phyloP scores from a whole-genome alignment of 2,797 vertebrate species.

The Aphelocoma californica region DNA sequence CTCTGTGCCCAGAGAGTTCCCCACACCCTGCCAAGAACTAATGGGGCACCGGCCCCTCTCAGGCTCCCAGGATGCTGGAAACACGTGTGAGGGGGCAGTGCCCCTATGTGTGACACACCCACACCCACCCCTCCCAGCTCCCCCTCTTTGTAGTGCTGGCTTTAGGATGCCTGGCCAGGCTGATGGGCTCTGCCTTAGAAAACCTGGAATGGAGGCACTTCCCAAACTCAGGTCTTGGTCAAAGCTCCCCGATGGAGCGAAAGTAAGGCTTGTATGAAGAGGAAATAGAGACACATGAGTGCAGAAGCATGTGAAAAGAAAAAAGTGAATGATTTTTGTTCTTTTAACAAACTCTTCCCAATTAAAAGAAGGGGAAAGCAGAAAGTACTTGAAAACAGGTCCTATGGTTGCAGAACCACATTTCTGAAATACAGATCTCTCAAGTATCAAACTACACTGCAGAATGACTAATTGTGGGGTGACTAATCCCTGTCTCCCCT shows the following conservation, averaged over 20 bases:
- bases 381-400: conserved; percentile 12
- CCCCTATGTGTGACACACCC: fast-evolving
- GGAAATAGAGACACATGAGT: background rate
- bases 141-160: background rate
- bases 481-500: conserved; percentile 56
- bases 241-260: background rate
- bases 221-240: background rate
- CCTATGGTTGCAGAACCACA: background rate
- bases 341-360: background rate
- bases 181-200: background rate
- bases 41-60: fast-evolving
- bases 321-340: background rate
- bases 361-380: background rate
- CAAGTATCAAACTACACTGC: conserved; percentile 18
- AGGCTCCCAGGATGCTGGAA: background rate
- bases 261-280: background rate
- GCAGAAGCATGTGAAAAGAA: background rate
- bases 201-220: background rate
- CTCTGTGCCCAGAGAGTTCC: background rate
- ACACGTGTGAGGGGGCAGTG: background rate
- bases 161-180: background rate
- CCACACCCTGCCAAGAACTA: fast-evolving
- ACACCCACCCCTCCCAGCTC: no score
- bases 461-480: conserved; percentile 56
- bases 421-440: conserved; percentile 48